Evolutionary conservation across 2,888 invertebrate species (phyloP).

Genomic region (Vesta saturnalis): DNA sequence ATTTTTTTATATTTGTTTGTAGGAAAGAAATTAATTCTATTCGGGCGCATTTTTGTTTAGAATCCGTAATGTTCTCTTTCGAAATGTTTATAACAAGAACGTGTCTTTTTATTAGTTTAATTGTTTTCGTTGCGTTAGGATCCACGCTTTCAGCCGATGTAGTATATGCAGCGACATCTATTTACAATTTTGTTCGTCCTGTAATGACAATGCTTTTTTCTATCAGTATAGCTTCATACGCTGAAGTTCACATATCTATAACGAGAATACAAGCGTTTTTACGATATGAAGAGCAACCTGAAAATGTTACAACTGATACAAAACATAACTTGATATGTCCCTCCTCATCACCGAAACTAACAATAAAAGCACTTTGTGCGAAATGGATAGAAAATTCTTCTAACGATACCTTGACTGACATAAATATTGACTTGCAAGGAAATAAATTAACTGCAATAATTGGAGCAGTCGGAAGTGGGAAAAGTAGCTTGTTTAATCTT

Average conservation of each 20-base stretch:
- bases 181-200: slow-evolving; percentile 88
- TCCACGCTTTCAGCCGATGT: slow-evolving; percentile 81
- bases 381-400: slow-evolving; percentile 68
- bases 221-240: slow-evolving; percentile 82
- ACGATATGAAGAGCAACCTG: slow-evolving; percentile 62
- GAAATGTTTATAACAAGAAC: slow-evolving; percentile 90
- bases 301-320: slow-evolving; percentile 44
- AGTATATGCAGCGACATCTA: slow-evolving; percentile 89
- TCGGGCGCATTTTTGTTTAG: slow-evolving; percentile 77
- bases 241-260: slow-evolving; percentile 82
- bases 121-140: slow-evolving; percentile 78
- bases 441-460: slow-evolving; percentile 68
- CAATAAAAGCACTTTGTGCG: slow-evolving; percentile 71
- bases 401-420: slow-evolving; percentile 29
- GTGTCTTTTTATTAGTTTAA: slow-evolving; percentile 85
- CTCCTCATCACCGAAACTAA: slow-evolving; percentile 62
- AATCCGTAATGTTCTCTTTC: slow-evolving; percentile 81
- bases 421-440: slow-evolving; percentile 58
- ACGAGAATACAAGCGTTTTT: slow-evolving; percentile 72
- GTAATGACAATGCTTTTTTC: slow-evolving; percentile 95
- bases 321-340: neutral
- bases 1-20: slow-evolving; percentile 45
- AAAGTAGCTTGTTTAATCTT: slow-evolving; percentile 64
- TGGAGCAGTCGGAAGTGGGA: slow-evolving; percentile 78
- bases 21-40: slow-evolving; percentile 80